Evolutionary conservation across 2,888 invertebrate genomes (phyloP).

Genomic region (Lepas anatifera): DNA sequence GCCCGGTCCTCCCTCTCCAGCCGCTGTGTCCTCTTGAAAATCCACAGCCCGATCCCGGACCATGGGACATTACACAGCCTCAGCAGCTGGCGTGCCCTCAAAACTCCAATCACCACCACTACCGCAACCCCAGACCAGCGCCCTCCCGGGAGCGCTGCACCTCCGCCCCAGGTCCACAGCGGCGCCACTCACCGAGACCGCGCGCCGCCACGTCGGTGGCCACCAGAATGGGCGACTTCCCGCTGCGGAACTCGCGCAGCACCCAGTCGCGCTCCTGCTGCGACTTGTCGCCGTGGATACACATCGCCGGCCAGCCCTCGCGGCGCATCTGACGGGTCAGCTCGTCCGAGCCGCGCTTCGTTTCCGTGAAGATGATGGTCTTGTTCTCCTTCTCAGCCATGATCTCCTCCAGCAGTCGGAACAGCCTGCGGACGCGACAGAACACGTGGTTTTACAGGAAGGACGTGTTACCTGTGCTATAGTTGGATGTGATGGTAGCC

Average conservation of each 20-base stretch:
- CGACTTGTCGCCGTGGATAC: conserved; percentile 93
- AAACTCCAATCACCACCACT: no score
- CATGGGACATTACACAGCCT: no score
- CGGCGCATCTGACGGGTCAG: conserved; percentile 77
- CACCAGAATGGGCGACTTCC: conserved; percentile 75
- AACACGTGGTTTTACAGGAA: no score
- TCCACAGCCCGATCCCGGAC: no score
- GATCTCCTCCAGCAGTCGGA: conserved; percentile 76
- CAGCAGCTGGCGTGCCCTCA: no score
- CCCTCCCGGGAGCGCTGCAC: no score
- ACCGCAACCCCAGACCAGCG: no score
- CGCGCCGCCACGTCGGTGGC: conserved; percentile 92
- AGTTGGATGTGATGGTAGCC: no score
- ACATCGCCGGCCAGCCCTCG: conserved; percentile 69
- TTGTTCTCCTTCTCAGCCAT: conserved; percentile 88
- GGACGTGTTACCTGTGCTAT: no score
- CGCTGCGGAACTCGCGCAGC: conserved; percentile 70
- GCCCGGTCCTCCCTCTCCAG: no score
- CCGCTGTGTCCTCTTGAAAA: no score
- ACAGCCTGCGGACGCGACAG: conserved; percentile 41
- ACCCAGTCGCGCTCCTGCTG: conserved; percentile 91
- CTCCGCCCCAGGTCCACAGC: no score
- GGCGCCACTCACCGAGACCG: conserved; percentile 65
- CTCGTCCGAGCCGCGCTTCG: conserved; percentile 90
- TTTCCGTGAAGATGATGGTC: conserved; percentile 96